Conservation (phyloP, 2,797 vertebrate species). For the Falco cherrug region DNA sequence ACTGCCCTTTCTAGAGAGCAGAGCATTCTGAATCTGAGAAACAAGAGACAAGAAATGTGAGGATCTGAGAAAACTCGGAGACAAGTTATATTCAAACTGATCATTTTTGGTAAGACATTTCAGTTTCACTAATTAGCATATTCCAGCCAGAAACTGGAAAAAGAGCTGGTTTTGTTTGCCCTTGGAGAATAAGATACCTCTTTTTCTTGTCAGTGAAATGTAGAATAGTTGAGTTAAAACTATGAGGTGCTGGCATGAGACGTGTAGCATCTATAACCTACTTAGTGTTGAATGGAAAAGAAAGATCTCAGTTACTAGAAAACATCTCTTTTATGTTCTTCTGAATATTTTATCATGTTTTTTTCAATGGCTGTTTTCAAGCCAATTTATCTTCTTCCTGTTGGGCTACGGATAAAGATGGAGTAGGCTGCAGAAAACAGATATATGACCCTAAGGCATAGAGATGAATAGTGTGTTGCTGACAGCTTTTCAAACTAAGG, state of each 20-base stretch:
- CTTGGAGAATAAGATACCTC: background rate
- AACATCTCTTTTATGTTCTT: background rate
- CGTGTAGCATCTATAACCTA: background rate
- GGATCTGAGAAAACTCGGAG: background rate
- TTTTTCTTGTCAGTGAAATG: background rate
- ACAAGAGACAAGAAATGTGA: background rate
- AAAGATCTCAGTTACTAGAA: background rate
- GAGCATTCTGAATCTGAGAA: background rate
- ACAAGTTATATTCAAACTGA: background rate
- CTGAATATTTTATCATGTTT: background rate
- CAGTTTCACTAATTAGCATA: background rate
- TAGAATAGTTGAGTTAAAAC: background rate
- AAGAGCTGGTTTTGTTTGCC: background rate
- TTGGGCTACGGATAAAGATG: background rate
- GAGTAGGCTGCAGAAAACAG: background rate
- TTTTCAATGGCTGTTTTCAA: background rate
- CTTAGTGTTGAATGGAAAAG: background rate
- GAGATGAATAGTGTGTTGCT: background rate
- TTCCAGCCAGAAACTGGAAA: background rate
- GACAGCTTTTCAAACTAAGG: background rate
- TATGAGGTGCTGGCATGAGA: background rate
- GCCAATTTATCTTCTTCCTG: background rate
- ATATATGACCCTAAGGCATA: background rate
- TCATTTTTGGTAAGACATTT: background rate
- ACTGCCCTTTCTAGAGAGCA: background rate